These are phyloP conservation scores for Carollia perspicillata DNA, from an alignment of 2,113 vertebrate genomes.

Conservation along the genomic window DNA sequence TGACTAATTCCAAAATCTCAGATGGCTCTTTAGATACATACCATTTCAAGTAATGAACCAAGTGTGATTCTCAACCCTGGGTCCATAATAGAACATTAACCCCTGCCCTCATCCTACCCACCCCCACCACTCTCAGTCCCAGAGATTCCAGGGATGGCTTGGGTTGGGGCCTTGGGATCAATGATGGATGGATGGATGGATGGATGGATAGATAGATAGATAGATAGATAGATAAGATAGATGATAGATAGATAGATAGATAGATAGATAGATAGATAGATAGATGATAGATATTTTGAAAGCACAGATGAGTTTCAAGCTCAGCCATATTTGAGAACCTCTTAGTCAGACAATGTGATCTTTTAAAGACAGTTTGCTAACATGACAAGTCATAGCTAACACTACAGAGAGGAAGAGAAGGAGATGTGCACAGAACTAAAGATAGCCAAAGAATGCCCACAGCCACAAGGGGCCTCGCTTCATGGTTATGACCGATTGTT, in stretches of 20 bases:
- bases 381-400: neutral
- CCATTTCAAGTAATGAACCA: neutral
- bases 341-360: neutral
- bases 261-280: neutral
- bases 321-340: neutral
- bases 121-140: neutral
- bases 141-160: neutral
- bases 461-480: neutral
- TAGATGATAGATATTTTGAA: neutral
- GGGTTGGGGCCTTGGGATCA: neutral
- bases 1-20: neutral
- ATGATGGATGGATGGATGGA: neutral
- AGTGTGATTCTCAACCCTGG: neutral
- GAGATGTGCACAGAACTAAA: neutral
- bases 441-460: too few species aligned
- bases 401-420: neutral
- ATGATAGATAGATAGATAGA: neutral
- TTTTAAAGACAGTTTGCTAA: constrained; percentile 6
- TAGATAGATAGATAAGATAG: neutral
- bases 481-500: neutral
- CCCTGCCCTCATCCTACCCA: neutral
- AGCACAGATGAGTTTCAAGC: neutral
- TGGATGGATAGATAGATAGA: too few species aligned
- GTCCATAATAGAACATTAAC: neutral
- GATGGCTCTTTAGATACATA: neutral